Evolutionary conservation across 2,113 vertebrate genomes (phyloP), one percentile per base, ranked within the genome.

Genomic region (Sialia sialis): DNA sequence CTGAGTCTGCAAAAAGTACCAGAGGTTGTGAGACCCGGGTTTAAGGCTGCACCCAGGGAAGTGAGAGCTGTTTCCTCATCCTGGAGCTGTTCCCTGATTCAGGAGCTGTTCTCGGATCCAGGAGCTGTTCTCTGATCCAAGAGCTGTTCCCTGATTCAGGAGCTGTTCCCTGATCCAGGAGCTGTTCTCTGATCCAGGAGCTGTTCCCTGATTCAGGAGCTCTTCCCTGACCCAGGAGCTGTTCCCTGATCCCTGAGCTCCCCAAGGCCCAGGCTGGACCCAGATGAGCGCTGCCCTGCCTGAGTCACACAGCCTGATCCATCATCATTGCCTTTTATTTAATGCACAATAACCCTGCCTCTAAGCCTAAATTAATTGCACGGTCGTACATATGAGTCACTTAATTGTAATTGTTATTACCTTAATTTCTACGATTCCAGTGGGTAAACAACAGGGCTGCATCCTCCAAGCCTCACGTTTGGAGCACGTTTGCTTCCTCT

Each of bases 361-460:
- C 85, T 25, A 30, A 90, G 76, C 64, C 67, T 55, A 81, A 94
- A 93, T 95, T 74, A 90, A 95, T 96, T 89, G 89, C 55, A n/a
- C 21, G 8, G 54, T 74, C 38, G 46, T 77, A 85, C 67, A 56
- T 73, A 82, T 91, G 93, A 96, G 81, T 96, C 95, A 91, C 62
- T 94, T 94, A 79, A 88, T 51, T 91, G 84, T 88, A 85, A 95
- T 95, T 93, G 89, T 94, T 96, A 95, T 95, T 96, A 67, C 70
- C 51, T 94, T 83, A 69, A 93, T 95, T 95, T 94, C 87, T 88
- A 29, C 87, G 67, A 93, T 96, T 87, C 70, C 68, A 60, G 81
- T 51, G 75, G 81, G 66, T 92, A 93, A 97, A 94, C 87, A 97
- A 63, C 3, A 2, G 86, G 70, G 23, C 59, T 79, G 66, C 11